Percentiles rank a stretch among this genome's conserved stretches.
phyloP scores from a whole-genome alignment of 2,113 vertebrate species.

The Crotalus horridus region DNA sequence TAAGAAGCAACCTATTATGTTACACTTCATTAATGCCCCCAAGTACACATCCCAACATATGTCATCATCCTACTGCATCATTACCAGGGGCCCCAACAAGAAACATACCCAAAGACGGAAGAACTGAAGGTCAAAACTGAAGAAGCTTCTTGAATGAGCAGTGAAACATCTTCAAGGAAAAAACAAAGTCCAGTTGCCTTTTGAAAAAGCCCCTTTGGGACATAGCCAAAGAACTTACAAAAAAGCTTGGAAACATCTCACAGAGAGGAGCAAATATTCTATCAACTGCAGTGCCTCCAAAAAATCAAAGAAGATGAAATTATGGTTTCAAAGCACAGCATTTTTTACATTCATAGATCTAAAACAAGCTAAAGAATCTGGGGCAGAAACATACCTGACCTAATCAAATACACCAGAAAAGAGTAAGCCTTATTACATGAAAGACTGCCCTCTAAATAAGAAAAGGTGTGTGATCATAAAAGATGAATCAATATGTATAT shows the following conservation, averaged over 20 bases:
- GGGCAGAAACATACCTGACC: too few relatives aligned
- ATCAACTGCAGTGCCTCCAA: neutral
- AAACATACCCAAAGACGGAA: neutral
- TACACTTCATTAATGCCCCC: neutral
- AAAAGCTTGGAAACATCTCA: neutral
- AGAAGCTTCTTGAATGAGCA: neutral
- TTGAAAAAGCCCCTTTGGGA: neutral
- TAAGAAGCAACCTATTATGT: neutral
- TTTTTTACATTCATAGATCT: neutral
- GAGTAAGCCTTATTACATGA: neutral
- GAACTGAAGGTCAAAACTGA: neutral
- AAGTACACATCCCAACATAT: neutral
- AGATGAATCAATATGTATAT: neutral
- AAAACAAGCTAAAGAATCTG: neutral
- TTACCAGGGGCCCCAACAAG: neutral
- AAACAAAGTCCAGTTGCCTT: neutral
- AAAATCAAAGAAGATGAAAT: neutral
- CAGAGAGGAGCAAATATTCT: neutral
- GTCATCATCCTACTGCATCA: neutral
- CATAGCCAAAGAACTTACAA: neutral
- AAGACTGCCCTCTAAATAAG: neutral
- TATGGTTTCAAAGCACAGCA: neutral
- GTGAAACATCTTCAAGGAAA: neutral
- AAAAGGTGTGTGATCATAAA: neutral
- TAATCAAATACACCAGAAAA: neutral